Base-by-base conservation (phyloP, 2,888 invertebrate genomes). In the Microchrysa polita region DNA sequence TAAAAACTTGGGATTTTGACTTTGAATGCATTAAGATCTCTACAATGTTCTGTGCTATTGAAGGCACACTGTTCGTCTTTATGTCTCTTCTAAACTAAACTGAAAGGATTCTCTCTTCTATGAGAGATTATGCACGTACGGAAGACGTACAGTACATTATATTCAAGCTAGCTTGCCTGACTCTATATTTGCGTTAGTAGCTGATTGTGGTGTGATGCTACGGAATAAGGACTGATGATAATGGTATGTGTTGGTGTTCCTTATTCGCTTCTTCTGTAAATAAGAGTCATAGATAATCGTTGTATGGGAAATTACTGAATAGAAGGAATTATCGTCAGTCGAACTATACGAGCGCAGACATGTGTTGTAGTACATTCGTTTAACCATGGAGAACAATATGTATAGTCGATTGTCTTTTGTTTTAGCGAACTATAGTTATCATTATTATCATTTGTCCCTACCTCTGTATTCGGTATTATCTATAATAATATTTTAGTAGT, bases 401-500 rank as follows among this genome's bases (percentile, higher is more conserved):
- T n/a, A 76, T 74, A 76, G 74, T 76, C 74, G 72, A 76, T 76
- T 73, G 74, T 74, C 76, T 76, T 76, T 74, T 74, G 73, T 76
- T 74, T 69, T 73, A 74, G 72, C 57, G 74, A 69, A 73, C 72
- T 67, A 67, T 75, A 73, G 72, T 75, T 71, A 69, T 71, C 67
- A 74, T 65, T 73, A 76, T 76, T 74, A 63, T 75, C 60, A 53
- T 63, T 63, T 69, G 59, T 60, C 74, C 48, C 60, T 34, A 23
- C 59, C n/a, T 16, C 44, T 44, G 57, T 61, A 14, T 20, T 55
- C 61, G 71, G 71, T 73, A 75, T 75, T 67, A 74, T 75, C 74
- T 74, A 74, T 75, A 74, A 34, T 34, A 7, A 75, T 73, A n/a
- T n/a, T n/a, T n/a, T n/a, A n/a, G n/a, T n/a, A n/a, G n/a, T n/a